Evolutionary conservation across 2,888 invertebrate genomes (phyloP).

Genomic region (Ashinkailepas kermadecensis): DNA sequence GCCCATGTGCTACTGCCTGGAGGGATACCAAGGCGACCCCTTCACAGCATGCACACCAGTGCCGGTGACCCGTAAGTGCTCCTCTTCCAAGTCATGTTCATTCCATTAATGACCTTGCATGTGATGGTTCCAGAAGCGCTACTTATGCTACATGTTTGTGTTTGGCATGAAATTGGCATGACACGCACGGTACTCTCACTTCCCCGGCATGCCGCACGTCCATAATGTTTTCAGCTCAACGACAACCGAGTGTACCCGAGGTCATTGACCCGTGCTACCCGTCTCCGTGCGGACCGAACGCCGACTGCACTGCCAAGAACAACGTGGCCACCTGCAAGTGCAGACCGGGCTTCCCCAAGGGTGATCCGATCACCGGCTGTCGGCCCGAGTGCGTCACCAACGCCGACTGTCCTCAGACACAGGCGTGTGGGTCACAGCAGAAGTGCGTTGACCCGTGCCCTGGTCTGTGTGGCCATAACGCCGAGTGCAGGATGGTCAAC

Average conservation of each 20-base stretch:
- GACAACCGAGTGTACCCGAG: not conserved
- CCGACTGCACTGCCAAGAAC: conserved; percentile 43
- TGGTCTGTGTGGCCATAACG: conserved; percentile 45
- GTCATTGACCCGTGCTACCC: conserved; percentile 31
- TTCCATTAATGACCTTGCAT: not conserved
- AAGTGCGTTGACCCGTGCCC: conserved; percentile 57
- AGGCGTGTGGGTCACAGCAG: conserved; percentile 63
- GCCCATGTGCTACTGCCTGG: conserved; percentile 62
- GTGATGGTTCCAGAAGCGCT: too few species aligned
- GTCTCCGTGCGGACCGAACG: conserved; percentile 54
- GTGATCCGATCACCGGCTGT: conserved; percentile 49
- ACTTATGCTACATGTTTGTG: too few species aligned
- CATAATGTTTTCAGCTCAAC: not conserved
- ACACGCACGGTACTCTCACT: not conserved
- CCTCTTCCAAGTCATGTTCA: not conserved
- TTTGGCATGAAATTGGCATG: not conserved
- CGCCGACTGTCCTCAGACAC: conserved; percentile 65
- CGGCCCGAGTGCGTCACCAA: conserved; percentile 76
- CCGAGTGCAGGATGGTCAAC: conserved; percentile 39
- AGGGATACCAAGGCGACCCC: conserved; percentile 71
- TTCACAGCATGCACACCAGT: conserved; percentile 40
- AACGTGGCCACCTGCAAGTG: conserved; percentile 59
- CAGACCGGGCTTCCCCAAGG: conserved; percentile 51
- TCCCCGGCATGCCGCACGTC: not conserved
- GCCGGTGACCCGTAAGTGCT: conserved; percentile 10